These are phyloP conservation scores for Lycorma delicatula DNA, from an alignment of 1,140 invertebrate species.

Conservation along the genomic window DNA sequence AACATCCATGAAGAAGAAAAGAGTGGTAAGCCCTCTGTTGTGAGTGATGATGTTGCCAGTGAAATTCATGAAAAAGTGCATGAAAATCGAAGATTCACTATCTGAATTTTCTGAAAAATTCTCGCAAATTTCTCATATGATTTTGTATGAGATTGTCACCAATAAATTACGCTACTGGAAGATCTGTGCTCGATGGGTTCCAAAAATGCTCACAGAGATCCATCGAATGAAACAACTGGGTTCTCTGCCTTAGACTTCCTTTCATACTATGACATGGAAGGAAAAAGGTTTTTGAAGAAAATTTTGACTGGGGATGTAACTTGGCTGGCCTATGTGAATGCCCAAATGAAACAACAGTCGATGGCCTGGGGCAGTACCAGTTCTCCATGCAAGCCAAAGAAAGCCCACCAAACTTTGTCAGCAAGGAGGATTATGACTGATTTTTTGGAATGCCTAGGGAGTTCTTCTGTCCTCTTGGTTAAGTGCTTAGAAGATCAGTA, in stretches of 20 bases:
- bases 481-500: no score
- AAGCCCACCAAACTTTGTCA: not conserved
- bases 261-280: constrained; percentile 11
- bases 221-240: not conserved
- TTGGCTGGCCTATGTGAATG: constrained; percentile 20
- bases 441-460: constrained; percentile 8
- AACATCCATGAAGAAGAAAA: not conserved
- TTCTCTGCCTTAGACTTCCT: constrained; percentile 15
- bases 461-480: no score
- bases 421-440: not conserved
- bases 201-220: not conserved
- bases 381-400: not conserved
- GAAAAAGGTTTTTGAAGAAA: constrained; percentile 21
- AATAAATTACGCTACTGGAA: not conserved
- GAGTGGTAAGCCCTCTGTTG: constrained; percentile 1
- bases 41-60: not conserved
- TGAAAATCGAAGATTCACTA: not conserved
- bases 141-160: not conserved
- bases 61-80: not conserved
- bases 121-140: not conserved
- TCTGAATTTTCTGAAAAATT: not conserved
- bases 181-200: no score
- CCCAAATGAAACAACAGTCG: constrained; percentile 8
- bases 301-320: constrained; percentile 26
- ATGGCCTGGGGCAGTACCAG: constrained; percentile 7